phyloP scores from a whole-genome alignment of 2,888 invertebrate genomes.

The Ligdia adustata region DNA sequence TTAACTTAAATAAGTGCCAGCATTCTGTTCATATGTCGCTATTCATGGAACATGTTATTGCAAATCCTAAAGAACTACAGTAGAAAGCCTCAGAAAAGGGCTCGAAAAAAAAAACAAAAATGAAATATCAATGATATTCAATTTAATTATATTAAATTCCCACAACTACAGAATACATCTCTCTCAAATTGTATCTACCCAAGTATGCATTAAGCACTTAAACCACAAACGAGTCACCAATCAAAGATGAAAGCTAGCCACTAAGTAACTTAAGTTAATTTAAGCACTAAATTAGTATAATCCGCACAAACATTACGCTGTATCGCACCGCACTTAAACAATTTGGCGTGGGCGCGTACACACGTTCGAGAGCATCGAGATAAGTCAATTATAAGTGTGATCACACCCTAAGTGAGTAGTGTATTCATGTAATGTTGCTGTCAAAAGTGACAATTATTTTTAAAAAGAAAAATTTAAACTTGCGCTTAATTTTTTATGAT shows the following conservation, averaged over 20 bases:
- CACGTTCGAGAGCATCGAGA: conserved; percentile 54
- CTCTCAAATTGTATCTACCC: too few relatives aligned
- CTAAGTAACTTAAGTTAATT: conserved; percentile 30
- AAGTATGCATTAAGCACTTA: background rate
- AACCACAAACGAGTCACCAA: conserved; percentile 10
- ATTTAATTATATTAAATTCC: too few relatives aligned
- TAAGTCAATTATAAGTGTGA: conserved; percentile 76
- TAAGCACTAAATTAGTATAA: conserved; percentile 43
- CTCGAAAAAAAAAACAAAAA: too few relatives aligned
- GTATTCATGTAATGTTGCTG: conserved; percentile 38
- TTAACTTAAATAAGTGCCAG: too few relatives aligned
- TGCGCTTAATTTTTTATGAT: too few relatives aligned
- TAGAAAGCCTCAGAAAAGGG: too few relatives aligned
- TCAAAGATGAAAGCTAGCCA: conserved; percentile 15
- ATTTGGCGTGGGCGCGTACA: conserved; percentile 51
- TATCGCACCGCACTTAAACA: conserved; percentile 64
- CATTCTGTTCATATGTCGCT: too few relatives aligned
- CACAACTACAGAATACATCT: too few relatives aligned
- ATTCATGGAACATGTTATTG: too few relatives aligned
- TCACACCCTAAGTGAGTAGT: conserved; percentile 61
- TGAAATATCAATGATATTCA: too few relatives aligned
- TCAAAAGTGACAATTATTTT: conserved; percentile 31
- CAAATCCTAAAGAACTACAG: too few relatives aligned
- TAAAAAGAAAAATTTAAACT: too few relatives aligned
- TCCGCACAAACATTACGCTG: conserved; percentile 39